Evolutionary conservation across 2,888 invertebrate species (phyloP).

Genomic region (Agrotis puta): DNA sequence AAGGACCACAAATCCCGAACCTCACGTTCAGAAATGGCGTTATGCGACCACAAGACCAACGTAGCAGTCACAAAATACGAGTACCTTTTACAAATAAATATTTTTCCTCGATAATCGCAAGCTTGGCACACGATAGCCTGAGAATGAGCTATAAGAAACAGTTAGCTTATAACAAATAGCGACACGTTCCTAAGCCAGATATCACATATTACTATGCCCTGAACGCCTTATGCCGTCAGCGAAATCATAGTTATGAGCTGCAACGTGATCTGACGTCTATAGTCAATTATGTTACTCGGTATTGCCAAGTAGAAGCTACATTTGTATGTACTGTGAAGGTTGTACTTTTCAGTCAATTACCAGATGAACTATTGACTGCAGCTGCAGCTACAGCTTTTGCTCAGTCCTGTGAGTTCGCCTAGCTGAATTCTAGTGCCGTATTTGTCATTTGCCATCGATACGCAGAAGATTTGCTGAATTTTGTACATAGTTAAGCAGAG

Average conservation of each 20-base stretch:
- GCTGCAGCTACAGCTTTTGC: no score
- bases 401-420: no score
- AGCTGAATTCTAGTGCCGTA: no score
- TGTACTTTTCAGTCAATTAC: no score
- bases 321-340: not conserved
- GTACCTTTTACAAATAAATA: not conserved
- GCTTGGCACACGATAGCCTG: constrained; percentile 4
- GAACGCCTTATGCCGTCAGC: constrained; percentile 9
- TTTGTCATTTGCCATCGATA: no score
- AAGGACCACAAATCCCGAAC: not conserved
- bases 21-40: not conserved
- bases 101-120: not conserved
- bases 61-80: no score
- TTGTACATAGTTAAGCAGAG: no score
- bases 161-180: constrained; percentile 42
- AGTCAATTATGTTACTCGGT: constrained; percentile 17
- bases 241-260: constrained; percentile 50
- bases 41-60: no score
- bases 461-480: no score
- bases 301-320: not conserved
- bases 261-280: constrained; percentile 35
- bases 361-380: no score
- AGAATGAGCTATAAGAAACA: constrained; percentile 39
- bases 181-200: constrained; percentile 35
- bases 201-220: constrained; percentile 48